Conservation (phyloP, 2,888 invertebrate species). For the Temnothorax rugatulus region DNA sequence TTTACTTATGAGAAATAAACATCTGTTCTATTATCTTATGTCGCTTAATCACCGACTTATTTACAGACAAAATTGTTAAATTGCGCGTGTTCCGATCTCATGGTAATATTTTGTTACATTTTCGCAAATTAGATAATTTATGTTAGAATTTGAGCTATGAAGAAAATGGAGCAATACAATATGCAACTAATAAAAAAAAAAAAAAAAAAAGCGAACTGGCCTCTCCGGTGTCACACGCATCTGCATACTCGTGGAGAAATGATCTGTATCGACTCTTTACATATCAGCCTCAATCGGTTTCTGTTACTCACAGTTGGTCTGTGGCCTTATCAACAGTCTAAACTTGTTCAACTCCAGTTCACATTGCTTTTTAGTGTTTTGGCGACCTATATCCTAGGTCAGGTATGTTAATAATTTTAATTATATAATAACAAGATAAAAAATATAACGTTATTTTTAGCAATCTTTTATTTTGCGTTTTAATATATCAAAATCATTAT, state of each 20-base stretch:
- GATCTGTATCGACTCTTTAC: not conserved
- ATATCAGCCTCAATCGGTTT: not conserved
- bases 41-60: not conserved
- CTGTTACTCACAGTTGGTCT: constrained; percentile 1
- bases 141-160: not conserved
- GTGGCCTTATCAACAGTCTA: constrained; percentile 33
- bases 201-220: not conserved
- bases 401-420: not conserved
- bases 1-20: not conserved
- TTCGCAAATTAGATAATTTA: not conserved
- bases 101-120: not conserved
- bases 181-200: not conserved
- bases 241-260: not conserved
- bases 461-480: not conserved
- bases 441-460: not conserved
- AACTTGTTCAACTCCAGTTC: not conserved
- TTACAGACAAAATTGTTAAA: not conserved
- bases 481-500: not conserved
- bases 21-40: not conserved
- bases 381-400: not conserved
- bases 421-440: not conserved
- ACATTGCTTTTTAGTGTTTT: not conserved
- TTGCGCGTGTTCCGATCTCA: not conserved
- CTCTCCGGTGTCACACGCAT: not conserved
- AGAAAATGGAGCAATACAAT: not conserved